Evolutionary conservation across 2,888 invertebrate genomes (phyloP).

Genomic region (Drosophila helvetica): DNA sequence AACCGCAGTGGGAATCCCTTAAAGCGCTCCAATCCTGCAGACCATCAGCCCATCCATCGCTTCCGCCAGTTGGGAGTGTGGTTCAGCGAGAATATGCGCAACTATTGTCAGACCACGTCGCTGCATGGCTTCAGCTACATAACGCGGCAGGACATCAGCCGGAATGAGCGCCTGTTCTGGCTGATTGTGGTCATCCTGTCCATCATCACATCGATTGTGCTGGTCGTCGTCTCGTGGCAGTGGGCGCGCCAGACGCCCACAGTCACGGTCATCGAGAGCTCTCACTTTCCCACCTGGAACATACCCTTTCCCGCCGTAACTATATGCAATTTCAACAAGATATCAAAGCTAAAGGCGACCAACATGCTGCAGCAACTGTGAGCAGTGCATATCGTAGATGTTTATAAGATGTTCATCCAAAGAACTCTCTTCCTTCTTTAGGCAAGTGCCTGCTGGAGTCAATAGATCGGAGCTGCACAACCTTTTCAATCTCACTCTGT

Average conservation of each 20-base stretch:
- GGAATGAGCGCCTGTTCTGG: slow-evolving; percentile 86
- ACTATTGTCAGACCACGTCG: slow-evolving; percentile 88
- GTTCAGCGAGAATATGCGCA: slow-evolving; percentile 81
- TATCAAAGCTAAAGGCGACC: slow-evolving; percentile 84
- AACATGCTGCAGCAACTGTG: slow-evolving; percentile 83
- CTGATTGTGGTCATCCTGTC: slow-evolving; percentile 85
- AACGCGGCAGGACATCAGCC: slow-evolving; percentile 86
- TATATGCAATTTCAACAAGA: slow-evolving; percentile 85
- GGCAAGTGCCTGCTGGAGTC: slow-evolving; percentile 80
- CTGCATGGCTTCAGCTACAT: slow-evolving; percentile 90
- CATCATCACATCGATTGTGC: slow-evolving; percentile 85
- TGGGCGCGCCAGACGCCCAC: slow-evolving; percentile 87
- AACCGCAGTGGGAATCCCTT: slow-evolving; percentile 1
- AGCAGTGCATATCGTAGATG: slow-evolving; percentile 53
- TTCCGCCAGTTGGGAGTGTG: slow-evolving; percentile 63
- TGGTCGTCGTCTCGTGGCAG: slow-evolving; percentile 86
- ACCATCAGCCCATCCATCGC: background rate
- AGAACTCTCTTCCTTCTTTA: slow-evolving; percentile 28
- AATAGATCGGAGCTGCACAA: slow-evolving; percentile 68
- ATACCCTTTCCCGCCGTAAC: slow-evolving; percentile 86
- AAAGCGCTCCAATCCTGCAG: background rate
- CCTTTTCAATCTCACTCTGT: slow-evolving; percentile 77
- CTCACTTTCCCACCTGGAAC: slow-evolving; percentile 86
- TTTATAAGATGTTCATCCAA: slow-evolving; percentile 5
- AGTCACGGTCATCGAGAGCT: slow-evolving; percentile 86